phyloP scores from a whole-genome alignment of 2,113 vertebrate species.

The Toxotes chatareus region DNA sequence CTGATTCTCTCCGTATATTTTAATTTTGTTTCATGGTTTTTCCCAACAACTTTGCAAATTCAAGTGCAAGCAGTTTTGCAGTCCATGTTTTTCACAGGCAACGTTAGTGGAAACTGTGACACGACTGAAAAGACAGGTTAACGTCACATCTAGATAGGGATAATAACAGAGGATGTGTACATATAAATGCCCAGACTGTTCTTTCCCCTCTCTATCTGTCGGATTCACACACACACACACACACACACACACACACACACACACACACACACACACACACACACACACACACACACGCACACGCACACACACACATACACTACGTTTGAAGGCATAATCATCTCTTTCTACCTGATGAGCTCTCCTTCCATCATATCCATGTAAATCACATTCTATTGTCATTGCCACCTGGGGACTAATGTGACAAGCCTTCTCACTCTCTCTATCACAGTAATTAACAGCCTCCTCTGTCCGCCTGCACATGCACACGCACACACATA shows the following conservation, averaged over 20 bases:
- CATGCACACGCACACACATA: constrained; percentile 9
- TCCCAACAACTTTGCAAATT: constrained; percentile 2
- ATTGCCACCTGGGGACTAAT: constrained; percentile 61
- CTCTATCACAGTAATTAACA: constrained; percentile 79
- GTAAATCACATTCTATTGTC: constrained; percentile 72
- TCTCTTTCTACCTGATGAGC: constrained; percentile 54
- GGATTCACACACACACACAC: not conserved
- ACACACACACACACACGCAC: not conserved
- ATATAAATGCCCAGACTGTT: not conserved
- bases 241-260: not conserved
- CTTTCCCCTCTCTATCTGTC: not conserved
- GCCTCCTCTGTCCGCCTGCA: constrained; percentile 25
- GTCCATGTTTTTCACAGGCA: not conserved
- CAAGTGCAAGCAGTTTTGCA: constrained; percentile 11
- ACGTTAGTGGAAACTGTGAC: constrained; percentile 3
- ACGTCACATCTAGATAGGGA: not conserved
- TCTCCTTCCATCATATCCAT: constrained; percentile 54
- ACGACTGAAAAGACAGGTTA: constrained; percentile 1
- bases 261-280: not conserved
- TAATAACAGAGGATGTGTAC: not conserved
- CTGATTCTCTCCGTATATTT: not conserved
- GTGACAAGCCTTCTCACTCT: constrained; percentile 55
- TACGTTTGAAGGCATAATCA: constrained; percentile 58
- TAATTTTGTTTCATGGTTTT: constrained; percentile 2
- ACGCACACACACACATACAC: not conserved